Conservation (phyloP, 2,113 vertebrate species). For the Microtus ochrogaster region DNA sequence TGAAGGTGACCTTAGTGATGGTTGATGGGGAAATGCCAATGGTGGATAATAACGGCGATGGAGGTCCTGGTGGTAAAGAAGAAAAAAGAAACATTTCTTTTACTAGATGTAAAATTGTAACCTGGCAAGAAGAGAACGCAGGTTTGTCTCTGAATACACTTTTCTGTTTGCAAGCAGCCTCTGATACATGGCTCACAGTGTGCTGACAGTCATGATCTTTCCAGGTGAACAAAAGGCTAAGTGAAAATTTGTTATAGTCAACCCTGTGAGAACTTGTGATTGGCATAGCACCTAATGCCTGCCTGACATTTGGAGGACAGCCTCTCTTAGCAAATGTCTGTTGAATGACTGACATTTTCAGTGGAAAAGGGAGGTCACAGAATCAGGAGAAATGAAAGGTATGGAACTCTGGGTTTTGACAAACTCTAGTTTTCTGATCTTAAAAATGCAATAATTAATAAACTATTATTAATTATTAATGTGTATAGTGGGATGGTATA, state of each 20-base stretch:
- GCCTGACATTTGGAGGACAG: too few relatives aligned
- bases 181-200: too few relatives aligned
- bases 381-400: background rate
- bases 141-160: background rate
- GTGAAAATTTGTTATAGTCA: background rate
- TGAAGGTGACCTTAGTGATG: too few relatives aligned
- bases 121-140: background rate
- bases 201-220: background rate
- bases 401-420: background rate
- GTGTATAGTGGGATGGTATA: too few relatives aligned
- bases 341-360: background rate
- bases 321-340: background rate
- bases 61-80: background rate
- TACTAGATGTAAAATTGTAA: background rate
- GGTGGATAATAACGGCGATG: rapidly evolving
- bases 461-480: too few relatives aligned
- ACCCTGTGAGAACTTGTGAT: background rate
- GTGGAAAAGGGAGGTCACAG: background rate
- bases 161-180: background rate
- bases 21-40: background rate
- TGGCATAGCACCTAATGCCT: background rate
- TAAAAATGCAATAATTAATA: background rate
- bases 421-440: background rate
- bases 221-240: background rate
- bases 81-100: background rate